Conservation (phyloP, 2,797 vertebrate genomes). For the Phoeniculus purpureus region DNA sequence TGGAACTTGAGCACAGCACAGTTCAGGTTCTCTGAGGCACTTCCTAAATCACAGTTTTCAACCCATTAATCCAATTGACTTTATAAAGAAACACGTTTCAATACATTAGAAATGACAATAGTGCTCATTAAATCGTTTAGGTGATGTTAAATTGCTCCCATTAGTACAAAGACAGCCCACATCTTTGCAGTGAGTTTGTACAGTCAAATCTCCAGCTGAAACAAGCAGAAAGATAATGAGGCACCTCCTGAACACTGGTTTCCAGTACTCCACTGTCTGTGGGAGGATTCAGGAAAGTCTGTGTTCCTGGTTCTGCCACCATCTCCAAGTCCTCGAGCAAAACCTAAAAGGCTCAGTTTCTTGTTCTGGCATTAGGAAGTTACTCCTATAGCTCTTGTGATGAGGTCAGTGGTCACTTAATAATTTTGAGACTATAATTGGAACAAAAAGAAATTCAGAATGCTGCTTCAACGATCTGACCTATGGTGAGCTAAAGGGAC, state of each 20-base stretch:
- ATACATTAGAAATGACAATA: not conserved
- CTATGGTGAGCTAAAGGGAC: not conserved
- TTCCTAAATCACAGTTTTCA: not conserved
- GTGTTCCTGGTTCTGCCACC: not conserved
- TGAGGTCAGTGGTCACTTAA: not conserved
- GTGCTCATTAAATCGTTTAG: not conserved
- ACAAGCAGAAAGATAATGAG: not conserved
- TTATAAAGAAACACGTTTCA: not conserved
- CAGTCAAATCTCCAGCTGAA: not conserved
- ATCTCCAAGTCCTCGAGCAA: not conserved
- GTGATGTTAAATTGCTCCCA: not conserved
- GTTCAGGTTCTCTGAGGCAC: not conserved
- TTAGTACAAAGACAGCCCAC: not conserved
- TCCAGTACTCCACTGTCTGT: not conserved
- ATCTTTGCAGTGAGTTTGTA: not conserved
- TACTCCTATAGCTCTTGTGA: rapidly evolving
- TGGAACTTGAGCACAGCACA: not conserved
- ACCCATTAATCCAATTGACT: not conserved
- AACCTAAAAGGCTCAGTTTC: not conserved
- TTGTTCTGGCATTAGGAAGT: not conserved
- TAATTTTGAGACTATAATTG: not conserved
- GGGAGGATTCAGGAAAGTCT: not conserved
- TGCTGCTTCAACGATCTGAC: not conserved
- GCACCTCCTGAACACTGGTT: not conserved
- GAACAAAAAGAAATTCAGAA: not conserved